A percentile compares a stretch with the other conserved stretches of the same genome.
These are phyloP conservation scores for Diarsia dahlii DNA, from an alignment of 2,888 invertebrate species.

Conservation along the genomic window DNA sequence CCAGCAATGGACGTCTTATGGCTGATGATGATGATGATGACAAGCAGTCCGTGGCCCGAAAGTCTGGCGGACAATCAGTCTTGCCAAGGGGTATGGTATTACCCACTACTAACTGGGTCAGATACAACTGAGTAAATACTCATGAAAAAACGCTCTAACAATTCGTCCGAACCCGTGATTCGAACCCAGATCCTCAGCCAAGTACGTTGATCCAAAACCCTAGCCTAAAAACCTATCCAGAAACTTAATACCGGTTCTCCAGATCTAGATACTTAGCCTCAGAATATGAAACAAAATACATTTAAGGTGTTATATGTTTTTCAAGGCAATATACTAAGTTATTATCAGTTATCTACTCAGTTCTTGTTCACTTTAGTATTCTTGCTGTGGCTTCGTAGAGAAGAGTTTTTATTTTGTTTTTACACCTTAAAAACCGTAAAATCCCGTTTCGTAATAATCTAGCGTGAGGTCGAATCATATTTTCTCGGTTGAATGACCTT, in stretches of 20 bases:
- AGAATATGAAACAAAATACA: constrained; percentile 4
- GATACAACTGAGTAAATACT: too few relatives aligned
- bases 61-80: background rate
- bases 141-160: too few relatives aligned
- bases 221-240: background rate
- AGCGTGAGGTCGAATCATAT: constrained; percentile 25
- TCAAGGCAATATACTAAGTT: too few relatives aligned
- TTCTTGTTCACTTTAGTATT: constrained; percentile 4
- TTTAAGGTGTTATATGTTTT: too few relatives aligned
- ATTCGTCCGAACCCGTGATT: too few relatives aligned
- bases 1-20: too few relatives aligned
- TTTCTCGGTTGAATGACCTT: constrained; percentile 25
- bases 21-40: too few relatives aligned
- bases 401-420: constrained; percentile 11
- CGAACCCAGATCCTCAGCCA: too few relatives aligned
- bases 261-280: background rate
- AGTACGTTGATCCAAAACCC: background rate
- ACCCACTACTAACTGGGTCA: too few relatives aligned
- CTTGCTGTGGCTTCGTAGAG: background rate
- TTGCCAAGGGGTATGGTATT: background rate
- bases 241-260: too few relatives aligned
- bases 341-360: background rate
- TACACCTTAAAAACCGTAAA: constrained; percentile 21
- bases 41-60: too few relatives aligned
- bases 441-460: constrained; percentile 33